Base-by-base conservation (phyloP, 1,140 invertebrate genomes). In the Apis dorsata region DNA sequence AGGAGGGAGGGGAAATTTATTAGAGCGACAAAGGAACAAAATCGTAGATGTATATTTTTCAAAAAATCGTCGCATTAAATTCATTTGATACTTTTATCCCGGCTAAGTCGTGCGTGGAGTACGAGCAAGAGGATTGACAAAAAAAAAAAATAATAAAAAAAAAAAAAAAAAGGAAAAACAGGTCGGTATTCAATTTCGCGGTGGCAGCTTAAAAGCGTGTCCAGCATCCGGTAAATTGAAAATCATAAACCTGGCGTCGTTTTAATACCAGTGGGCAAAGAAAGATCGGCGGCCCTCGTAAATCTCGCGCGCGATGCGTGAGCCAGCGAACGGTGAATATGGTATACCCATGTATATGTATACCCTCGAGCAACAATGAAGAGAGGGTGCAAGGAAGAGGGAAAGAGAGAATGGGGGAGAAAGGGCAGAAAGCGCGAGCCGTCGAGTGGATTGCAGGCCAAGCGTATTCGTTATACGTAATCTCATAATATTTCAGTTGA, bases 401-500 rank as follows among this genome's bases (percentile, higher is more conserved):
- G 21, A 60, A 13, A 34, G 24, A n/a, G 68, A 70, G 8, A 57
- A 15, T 8, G 13, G 24, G 66, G 17, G 19, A 68, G 65, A 44
- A 44, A n/a, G 53, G 49, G 13, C 28, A 73, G 78, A 72, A 86
- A 83, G 85, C 75, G 79, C 85, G 79, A 74, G 63, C 60, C 60
- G 65, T 83, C 72, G 81, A 87, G 85, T 84, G 85, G 82, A 87
- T 87, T 87, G 86, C 83, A 78, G 85, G 78, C 62, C 85, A 59
- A 74, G 63, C 73, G 82, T 87, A 87, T 87, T 87, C 86, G 86
- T 87, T 87, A 87, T 87, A 84, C 76, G 86, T 87, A 87, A 87
- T 87, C 86, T 87, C 86, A 87, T 87, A 87, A 87, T 87, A 87
- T 87, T 87, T 87, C 85, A 87, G 86, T 87, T 87, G 86, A 87